Base-by-base conservation (phyloP, 2,888 invertebrate species). In the Spisula solida region DNA sequence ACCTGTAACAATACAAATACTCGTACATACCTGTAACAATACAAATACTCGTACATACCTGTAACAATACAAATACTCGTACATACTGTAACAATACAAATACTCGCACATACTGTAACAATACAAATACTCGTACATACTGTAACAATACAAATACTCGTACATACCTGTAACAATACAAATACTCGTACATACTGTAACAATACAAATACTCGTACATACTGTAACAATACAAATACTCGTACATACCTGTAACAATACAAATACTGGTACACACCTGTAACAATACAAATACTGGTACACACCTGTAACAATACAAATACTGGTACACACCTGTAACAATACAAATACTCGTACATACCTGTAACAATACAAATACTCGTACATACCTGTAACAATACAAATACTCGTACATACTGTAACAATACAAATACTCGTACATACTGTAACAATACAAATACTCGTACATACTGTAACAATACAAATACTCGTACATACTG, bases 21-120 rank as follows among this genome's bases (percentile, higher is more conserved):
- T n/a, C n/a, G n/a, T n/a, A n/a, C n/a, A n/a, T n/a, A n/a, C n/a
- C n/a, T n/a, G n/a, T n/a, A n/a, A n/a, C n/a, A n/a, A n/a, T n/a
- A n/a, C n/a, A 89, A 66, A 70, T 82, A 56, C 18, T 82, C n/a
- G 82, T 83, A 89, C 34, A 84, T 81, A 16, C 55, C 90, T 90
- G 84, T 14, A 81, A 87, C 14, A 70, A 10, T 1, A 56, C 18
- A 25, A 81, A 51, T 10, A 51, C n/a, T n/a, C n/a, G n/a, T n/a
- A n/a, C n/a, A n/a, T n/a, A n/a, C n/a, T n/a, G n/a, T n/a, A n/a
- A n/a, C n/a, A n/a, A n/a, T n/a, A n/a, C n/a, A 89, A 66, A 70
- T 82, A 56, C 18, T 82, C n/a, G 82, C 81, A 89, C 34, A 84
- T 81, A 16, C 55, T 90, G 84, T 14, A 81, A 87, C 14, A 70